Evolutionary conservation across 2,888 invertebrate species (phyloP).

Genomic region (Lepidocyrtinus sp.): DNA sequence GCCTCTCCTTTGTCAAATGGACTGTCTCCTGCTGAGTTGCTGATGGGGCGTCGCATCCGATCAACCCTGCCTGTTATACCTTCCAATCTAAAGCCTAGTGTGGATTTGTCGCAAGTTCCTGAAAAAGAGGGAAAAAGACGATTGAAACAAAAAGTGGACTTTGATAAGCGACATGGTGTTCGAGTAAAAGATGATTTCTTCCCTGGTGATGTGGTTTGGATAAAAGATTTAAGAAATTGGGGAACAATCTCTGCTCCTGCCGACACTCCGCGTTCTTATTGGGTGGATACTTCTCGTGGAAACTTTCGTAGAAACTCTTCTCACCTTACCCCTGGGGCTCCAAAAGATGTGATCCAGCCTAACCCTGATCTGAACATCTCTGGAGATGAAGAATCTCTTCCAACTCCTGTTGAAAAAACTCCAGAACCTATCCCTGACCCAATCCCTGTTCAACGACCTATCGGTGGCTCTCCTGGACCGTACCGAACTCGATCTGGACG

Average conservation of each 20-base stretch:
- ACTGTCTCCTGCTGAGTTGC: slow-evolving; percentile 70
- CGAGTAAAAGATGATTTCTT: slow-evolving; percentile 50
- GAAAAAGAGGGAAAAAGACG: slow-evolving; percentile 52
- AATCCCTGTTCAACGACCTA: too few relatives aligned
- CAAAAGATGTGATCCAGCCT: too few relatives aligned
- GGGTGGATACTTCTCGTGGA: slow-evolving; percentile 40
- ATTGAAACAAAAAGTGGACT: slow-evolving; percentile 57
- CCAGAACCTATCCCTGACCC: too few relatives aligned
- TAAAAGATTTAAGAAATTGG: slow-evolving; percentile 64
- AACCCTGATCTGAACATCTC: too few relatives aligned
- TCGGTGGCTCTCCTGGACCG: too few relatives aligned
- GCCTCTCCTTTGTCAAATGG: slow-evolving; percentile 68
- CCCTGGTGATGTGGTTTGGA: slow-evolving; percentile 67
- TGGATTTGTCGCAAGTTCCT: not conserved
- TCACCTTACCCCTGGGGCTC: too few relatives aligned
- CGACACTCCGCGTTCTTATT: slow-evolving; percentile 35
- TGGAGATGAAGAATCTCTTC: too few relatives aligned
- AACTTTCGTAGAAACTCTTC: slow-evolving; percentile 24
- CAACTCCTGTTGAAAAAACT: too few relatives aligned
- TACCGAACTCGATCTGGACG: too few relatives aligned
- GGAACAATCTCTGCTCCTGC: slow-evolving; percentile 41
- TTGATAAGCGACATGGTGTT: slow-evolving; percentile 61
- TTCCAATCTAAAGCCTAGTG: not conserved
- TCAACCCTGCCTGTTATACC: slow-evolving; percentile 64
- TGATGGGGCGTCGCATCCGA: slow-evolving; percentile 69